A percentile compares a stretch with the other conserved stretches of the same genome.
Conservation (phyloP, 2,797 vertebrate genomes). For the Anguilla obscura region DNA sequence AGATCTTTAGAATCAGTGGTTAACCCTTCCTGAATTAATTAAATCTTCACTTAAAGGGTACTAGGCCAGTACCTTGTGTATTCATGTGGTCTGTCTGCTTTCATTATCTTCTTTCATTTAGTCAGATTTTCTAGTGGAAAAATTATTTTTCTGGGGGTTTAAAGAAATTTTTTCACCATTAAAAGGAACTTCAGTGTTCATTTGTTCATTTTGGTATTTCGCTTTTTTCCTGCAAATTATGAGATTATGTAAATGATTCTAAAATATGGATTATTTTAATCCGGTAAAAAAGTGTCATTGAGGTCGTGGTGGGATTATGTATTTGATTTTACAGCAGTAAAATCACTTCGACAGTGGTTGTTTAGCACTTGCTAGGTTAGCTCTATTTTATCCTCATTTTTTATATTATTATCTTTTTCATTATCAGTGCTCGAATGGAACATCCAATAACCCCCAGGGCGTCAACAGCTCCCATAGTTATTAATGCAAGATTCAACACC, state of each 20-base stretch:
- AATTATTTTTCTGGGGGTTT: no score
- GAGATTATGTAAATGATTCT: background rate
- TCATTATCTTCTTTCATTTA: no score
- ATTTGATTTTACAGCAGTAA: background rate
- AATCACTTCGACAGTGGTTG: background rate
- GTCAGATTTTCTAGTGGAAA: no score
- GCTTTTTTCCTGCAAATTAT: no score
- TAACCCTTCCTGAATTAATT: no score
- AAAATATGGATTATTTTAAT: background rate
- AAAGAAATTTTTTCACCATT: no score
- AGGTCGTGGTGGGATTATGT: background rate
- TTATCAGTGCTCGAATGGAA: background rate
- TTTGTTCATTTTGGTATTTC: no score
- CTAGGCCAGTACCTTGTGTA: no score
- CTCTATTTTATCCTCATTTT: background rate
- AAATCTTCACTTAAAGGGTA: no score
- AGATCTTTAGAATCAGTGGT: no score
- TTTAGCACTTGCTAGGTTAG: background rate
- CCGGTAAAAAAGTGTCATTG: background rate
- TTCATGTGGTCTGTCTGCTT: no score
- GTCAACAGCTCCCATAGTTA: constrained; percentile 28
- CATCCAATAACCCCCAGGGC: background rate
- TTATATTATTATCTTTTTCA: background rate
- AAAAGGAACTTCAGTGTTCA: no score
- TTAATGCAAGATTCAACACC: constrained; percentile 27